phyloP scores from a whole-genome alignment of 2,888 invertebrate genomes.

The Polydrusus tereticollis region DNA sequence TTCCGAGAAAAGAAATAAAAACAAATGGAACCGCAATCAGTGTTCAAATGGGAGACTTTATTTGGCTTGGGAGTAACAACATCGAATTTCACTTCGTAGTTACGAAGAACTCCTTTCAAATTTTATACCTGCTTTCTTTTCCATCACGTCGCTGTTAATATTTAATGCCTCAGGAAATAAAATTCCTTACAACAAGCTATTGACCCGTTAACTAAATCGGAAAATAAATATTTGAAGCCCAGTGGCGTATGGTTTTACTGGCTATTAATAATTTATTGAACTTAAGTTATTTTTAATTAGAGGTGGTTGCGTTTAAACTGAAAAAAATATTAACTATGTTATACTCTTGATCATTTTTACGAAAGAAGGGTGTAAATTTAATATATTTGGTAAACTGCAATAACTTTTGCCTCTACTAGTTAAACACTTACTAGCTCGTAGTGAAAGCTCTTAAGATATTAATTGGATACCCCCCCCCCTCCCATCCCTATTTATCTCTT shows the following conservation, averaged over 20 bases:
- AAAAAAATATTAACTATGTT: no score
- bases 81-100: slow-evolving; percentile 51
- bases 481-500: no score
- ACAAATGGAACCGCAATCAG: slow-evolving; percentile 50
- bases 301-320: no score
- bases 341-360: no score
- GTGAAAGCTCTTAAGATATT: no score
- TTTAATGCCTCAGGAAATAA: slow-evolving; percentile 46
- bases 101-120: slow-evolving; percentile 47
- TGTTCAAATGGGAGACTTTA: slow-evolving; percentile 49
- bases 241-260: not conserved
- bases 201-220: slow-evolving; percentile 45
- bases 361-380: no score
- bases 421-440: no score
- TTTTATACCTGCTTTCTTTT: slow-evolving; percentile 50
- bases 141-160: slow-evolving; percentile 47
- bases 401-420: no score
- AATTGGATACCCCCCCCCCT: no score
- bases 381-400: no score
- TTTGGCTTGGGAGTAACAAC: slow-evolving; percentile 51
- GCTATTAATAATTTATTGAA: not conserved
- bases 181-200: slow-evolving; percentile 43
- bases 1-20: slow-evolving; percentile 44
- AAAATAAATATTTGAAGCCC: slow-evolving; percentile 24
- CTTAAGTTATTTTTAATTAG: not conserved